These are phyloP conservation scores for Solenopsis fugax DNA, from an alignment of 1,140 invertebrate species.

Conservation along the genomic window DNA sequence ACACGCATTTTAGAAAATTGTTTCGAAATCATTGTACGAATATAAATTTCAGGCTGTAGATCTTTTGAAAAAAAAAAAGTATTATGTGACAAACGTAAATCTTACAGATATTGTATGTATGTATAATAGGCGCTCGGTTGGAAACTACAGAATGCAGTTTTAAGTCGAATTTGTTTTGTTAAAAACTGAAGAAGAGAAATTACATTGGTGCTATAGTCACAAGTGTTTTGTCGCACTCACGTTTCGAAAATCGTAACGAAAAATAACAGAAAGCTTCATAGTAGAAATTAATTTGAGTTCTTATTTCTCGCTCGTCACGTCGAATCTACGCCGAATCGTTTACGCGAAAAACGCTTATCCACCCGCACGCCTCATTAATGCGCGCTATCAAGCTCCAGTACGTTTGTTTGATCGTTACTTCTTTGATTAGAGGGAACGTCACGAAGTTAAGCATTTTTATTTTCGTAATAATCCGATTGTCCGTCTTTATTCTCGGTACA, in stretches of 20 bases:
- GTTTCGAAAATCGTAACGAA: neutral
- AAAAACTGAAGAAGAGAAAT: neutral
- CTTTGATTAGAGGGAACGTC: slow-evolving; percentile 72
- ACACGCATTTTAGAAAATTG: neutral
- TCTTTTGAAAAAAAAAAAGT: neutral
- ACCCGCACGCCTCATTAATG: slow-evolving; percentile 12
- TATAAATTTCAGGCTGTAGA: too few relatives aligned
- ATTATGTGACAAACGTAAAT: neutral
- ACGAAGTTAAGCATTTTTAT: slow-evolving; percentile 73
- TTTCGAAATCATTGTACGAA: neutral
- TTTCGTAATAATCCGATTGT: slow-evolving; percentile 77
- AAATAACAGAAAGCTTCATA: slow-evolving; percentile 10
- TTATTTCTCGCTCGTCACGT: neutral
- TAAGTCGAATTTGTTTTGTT: neutral
- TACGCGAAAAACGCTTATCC: slow-evolving; percentile 27
- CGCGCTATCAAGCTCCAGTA: slow-evolving; percentile 7
- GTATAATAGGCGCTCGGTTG: neutral
- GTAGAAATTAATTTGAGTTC: neutral
- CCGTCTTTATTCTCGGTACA: slow-evolving; percentile 74
- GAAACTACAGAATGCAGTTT: neutral
- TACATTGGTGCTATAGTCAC: neutral
- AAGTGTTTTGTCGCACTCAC: neutral
- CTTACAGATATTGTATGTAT: neutral
- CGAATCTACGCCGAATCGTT: slow-evolving; percentile 5
- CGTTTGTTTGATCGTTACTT: slow-evolving; percentile 75